Evolutionary conservation across 2,888 invertebrate species (phyloP), one percentile per base, ranked within the genome.

Genomic region (Leucophora obtusa): DNA sequence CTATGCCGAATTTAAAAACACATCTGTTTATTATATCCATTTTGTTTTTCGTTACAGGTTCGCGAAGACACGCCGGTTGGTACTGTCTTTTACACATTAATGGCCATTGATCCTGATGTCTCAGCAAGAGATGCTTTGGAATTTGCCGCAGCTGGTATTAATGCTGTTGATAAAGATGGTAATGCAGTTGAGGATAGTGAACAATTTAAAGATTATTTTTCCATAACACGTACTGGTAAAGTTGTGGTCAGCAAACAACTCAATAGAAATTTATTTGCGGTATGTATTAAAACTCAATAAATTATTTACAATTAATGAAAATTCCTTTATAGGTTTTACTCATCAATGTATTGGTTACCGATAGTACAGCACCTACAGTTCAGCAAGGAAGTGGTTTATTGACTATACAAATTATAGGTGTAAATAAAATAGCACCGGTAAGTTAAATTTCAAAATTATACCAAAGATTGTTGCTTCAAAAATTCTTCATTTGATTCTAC

Each of bases 161-260:
- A 93, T 0, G 97, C 96, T 0, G 93, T 95, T 3, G 96, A 97
- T 86, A 95, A 94, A 84, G 95, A 96, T 87, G 96, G 96, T 10
- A 94, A 95, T 83, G 94, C 94, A 90, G 94, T 94, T 54, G 84
- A 87, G 0, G 89, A 89, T 33, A 89, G 86, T 69, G 91, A 92
- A 54, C 87, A 88, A 80, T 92, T 90, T 66, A 92, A 94, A 91
- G 92, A 93, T 65, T 93, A 94, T 86, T 95, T 95, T 86, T 91
- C 91, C 2, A 92, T 95, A 82, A 91, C 92, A 79, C 91, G 91
- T 81, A 92, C 91, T 82, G 93, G 93, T 6, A 92, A 92, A 85
- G 91, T 91, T 3, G 83, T 86, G 18, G 89, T 91, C 1, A 90
- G 89, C 79, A 88, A 88, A 59, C 87, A 87, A 66, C 82, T 91